Evolutionary conservation across 2,113 vertebrate genomes (phyloP).

Genomic region (Bubo bubo): DNA sequence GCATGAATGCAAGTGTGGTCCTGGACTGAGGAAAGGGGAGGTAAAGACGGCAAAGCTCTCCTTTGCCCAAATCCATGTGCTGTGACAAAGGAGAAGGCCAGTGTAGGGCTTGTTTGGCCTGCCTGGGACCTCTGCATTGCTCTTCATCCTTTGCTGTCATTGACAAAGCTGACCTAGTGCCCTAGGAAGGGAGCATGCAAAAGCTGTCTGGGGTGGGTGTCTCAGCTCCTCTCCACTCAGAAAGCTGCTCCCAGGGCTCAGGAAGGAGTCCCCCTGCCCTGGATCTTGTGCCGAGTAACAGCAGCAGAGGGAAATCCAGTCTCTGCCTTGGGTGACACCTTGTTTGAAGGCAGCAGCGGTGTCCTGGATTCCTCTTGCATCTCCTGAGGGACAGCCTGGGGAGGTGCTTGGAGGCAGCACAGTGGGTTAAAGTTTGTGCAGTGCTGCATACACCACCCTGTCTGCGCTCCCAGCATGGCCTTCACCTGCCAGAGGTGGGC

Average conservation of each 20-base stretch:
- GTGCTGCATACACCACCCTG: not conserved
- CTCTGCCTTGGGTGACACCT: not conserved
- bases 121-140: not conserved
- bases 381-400: not conserved
- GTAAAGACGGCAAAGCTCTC: rapidly evolving
- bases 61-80: not conserved
- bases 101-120: not conserved
- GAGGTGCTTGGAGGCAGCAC: not conserved
- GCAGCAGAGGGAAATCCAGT: not conserved
- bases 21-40: not conserved
- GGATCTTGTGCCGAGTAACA: not conserved
- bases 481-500: not conserved
- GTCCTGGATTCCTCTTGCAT: not conserved
- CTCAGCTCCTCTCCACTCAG: not conserved
- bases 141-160: not conserved
- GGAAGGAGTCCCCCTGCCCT: not conserved
- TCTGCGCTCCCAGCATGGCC: not conserved
- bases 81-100: not conserved
- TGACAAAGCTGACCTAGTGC: not conserved
- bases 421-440: not conserved
- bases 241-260: not conserved
- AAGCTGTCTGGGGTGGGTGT: not conserved
- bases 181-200: not conserved
- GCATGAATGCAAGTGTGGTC: not conserved
- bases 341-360: rapidly evolving